Evolutionary conservation across 2,888 invertebrate genomes (phyloP), one percentile per base, ranked within the genome.

Genomic region (Pteria penguin): DNA sequence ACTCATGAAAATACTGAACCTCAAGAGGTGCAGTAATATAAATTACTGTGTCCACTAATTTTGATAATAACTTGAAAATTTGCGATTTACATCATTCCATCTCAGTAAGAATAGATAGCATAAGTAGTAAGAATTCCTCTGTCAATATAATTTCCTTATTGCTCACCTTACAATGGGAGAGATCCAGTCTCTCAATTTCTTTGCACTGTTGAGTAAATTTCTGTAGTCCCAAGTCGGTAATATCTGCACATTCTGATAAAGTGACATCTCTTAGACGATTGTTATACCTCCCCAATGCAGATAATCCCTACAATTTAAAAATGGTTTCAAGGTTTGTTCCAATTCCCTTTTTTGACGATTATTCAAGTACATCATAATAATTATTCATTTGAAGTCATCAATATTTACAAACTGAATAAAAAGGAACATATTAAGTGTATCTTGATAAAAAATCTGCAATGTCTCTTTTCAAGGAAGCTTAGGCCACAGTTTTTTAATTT

Each of bases 171-270:
- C 92, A 92, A 76, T 91, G 91, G 5, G 92, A 92, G 14, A 92
- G 79, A 80, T 92, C 91, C 29, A 92, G 87, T 24, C 90, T 82
- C 77, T 91, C 90, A 8, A 92, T 85, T 57, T 90, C 88, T 61
- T 87, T 86, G 83, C 91, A 91, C 81, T 91, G 91, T 77, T 92
- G 91, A 22, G 92, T 90, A 86, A 92, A 91, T 83, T 92, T 92
- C 85, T 92, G 91, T 60, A 92, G 82, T 1, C 92, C 92, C 26
- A 92, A 83, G 81, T 92, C 92, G 14, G 91, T 91, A 69, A 92
- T 90, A 57, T 84, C 85, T 22, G 79, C 79, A 84, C 92, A 92
- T 75, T 91, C 90, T 2, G 92, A 89, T 63, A 91, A 78, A 29
- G 86, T 89, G 5, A 92, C 87, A 31, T 89, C 87, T 33, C 88